Percentiles rank a stretch among this genome's conserved stretches.
phyloP scores from a whole-genome alignment of 2,113 vertebrate species.

The Hemiprocne comata region DNA sequence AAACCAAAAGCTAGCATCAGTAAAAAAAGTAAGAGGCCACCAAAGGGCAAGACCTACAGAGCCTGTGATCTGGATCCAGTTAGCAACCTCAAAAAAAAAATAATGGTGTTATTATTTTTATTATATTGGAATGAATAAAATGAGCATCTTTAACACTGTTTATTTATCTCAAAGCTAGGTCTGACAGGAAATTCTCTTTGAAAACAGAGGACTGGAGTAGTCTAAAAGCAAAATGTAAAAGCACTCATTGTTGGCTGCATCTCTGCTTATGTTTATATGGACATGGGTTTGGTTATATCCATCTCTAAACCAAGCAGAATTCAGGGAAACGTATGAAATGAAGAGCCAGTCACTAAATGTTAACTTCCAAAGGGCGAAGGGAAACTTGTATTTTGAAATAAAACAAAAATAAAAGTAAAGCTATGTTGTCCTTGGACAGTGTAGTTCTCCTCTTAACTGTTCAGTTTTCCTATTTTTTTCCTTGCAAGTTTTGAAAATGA shows the following conservation, averaged over 20 bases:
- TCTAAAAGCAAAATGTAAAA: background rate
- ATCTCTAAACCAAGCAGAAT: constrained; percentile 8
- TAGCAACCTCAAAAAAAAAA: background rate
- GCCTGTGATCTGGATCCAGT: constrained; percentile 29
- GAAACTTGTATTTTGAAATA: background rate
- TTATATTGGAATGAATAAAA: constrained; percentile 34
- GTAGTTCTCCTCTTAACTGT: background rate
- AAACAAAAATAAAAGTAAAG: constrained; percentile 7
- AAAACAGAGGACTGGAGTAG: background rate
- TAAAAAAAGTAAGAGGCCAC: background rate
- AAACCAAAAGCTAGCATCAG: background rate
- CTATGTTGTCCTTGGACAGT: background rate
- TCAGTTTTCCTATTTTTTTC: background rate
- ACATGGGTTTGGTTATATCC: background rate
- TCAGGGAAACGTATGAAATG: background rate
- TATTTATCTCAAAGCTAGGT: constrained; percentile 26
- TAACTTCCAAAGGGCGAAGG: background rate
- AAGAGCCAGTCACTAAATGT: background rate
- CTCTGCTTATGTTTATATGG: constrained; percentile 4
- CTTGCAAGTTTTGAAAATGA: background rate
- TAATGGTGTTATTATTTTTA: constrained; percentile 50
- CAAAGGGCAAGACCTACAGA: background rate
- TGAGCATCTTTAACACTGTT: constrained; percentile 15
- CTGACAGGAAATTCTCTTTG: background rate
- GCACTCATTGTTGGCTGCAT: background rate